Evolutionary conservation across 2,888 invertebrate genomes (phyloP).

Genomic region (Macrosoma leucophasiata): DNA sequence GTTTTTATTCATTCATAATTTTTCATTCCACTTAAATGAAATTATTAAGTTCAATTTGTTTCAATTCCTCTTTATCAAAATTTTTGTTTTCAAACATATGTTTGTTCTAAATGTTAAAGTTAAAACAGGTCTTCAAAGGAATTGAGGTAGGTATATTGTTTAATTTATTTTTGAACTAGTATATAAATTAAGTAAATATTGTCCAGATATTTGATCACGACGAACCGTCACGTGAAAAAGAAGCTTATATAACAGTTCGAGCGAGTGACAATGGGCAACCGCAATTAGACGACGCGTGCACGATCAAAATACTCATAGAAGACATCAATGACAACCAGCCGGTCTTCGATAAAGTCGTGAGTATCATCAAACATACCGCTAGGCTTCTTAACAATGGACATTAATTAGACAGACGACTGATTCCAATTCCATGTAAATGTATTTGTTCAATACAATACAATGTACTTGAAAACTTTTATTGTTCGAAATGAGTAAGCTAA

Average conservation of each 20-base stretch:
- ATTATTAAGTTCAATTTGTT: too few relatives aligned
- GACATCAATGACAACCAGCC: constrained; percentile 96
- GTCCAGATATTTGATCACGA: constrained; percentile 89
- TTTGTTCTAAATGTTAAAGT: constrained; percentile 3
- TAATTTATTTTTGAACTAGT: constrained; percentile 1
- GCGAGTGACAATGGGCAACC: constrained; percentile 96
- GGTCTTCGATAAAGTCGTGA: constrained; percentile 86
- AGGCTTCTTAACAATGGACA: too few relatives aligned
- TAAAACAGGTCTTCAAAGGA: constrained; percentile 14
- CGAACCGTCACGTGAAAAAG: constrained; percentile 89
- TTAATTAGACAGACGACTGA: too few relatives aligned
- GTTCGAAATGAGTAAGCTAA: too few relatives aligned
- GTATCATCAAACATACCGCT: constrained; percentile 44
- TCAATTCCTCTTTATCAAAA: not conserved
- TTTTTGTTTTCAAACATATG: not conserved
- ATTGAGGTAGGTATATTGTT: constrained; percentile 19
- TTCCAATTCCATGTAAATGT: too few relatives aligned
- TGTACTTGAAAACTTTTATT: too few relatives aligned
- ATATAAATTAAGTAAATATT: constrained; percentile 11
- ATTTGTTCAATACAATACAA: too few relatives aligned
- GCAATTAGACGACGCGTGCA: constrained; percentile 93
- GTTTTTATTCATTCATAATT: constrained; percentile 14
- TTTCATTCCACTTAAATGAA: constrained; percentile 14
- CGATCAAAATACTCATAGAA: constrained; percentile 91
- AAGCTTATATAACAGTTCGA: constrained; percentile 89